Conservation (phyloP, 2,113 vertebrate genomes). For the Muscicapa adusta region DNA sequence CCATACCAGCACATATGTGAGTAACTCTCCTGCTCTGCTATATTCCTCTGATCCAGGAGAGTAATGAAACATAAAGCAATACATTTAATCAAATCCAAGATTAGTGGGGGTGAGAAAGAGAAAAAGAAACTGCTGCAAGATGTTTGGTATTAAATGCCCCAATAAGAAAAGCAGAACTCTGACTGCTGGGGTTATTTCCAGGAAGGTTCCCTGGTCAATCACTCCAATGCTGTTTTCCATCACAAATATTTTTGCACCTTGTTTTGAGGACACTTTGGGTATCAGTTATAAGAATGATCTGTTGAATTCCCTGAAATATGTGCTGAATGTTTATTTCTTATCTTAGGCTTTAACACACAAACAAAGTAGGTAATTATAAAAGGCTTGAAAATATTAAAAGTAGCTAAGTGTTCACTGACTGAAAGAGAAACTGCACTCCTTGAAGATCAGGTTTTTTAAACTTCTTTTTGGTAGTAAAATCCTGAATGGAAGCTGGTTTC, state of each 20-base stretch:
- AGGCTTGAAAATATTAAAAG: background rate
- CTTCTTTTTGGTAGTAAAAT: background rate
- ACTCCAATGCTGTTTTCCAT: background rate
- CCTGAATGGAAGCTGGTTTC: background rate
- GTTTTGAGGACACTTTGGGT: background rate
- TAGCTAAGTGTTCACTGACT: background rate
- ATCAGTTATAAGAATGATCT: background rate
- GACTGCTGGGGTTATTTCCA: background rate
- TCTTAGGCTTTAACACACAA: background rate
- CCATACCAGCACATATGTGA: background rate
- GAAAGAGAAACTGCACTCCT: background rate
- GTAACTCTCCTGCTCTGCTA: background rate
- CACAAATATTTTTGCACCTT: background rate
- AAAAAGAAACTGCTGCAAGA: background rate
- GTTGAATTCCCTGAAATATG: background rate
- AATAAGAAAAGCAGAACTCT: background rate
- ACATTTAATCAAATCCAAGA: background rate
- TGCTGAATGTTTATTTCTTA: background rate
- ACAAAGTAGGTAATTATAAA: background rate
- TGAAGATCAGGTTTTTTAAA: background rate
- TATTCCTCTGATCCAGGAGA: background rate
- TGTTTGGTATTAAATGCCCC: accelerated
- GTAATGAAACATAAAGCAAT: background rate
- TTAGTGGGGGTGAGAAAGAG: background rate
- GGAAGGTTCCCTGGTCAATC: background rate